Percentiles rank a stretch among this genome's conserved stretches.
phyloP scores from a whole-genome alignment of 2,113 vertebrate genomes.

The Carlito syrichta region DNA sequence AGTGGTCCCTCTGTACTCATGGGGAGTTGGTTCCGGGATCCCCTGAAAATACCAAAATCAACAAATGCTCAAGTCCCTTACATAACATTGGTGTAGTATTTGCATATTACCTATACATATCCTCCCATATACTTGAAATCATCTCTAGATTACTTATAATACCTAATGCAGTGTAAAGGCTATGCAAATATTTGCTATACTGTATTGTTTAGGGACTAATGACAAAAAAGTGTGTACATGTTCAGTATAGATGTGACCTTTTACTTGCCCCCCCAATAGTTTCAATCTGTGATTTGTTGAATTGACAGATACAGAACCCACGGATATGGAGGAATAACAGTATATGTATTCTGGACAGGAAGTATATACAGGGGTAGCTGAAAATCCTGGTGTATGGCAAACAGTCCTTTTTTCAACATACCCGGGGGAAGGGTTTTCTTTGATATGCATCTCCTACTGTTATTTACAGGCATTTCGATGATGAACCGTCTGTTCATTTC shows the following conservation, averaged over 20 bases:
- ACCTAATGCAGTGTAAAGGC: not conserved
- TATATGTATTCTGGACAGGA: not conserved
- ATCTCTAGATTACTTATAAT: not conserved
- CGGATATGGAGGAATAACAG: not conserved
- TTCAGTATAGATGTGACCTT: not conserved
- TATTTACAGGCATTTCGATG: not conserved
- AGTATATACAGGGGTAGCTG: not conserved
- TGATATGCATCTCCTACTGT: not conserved
- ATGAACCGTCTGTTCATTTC: slow-evolving; percentile 24
- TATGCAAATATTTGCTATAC: not conserved
- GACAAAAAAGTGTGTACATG: not conserved
- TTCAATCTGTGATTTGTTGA: not conserved
- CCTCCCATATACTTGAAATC: not conserved
- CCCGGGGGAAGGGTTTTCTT: not conserved
- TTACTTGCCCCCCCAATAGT: not conserved
- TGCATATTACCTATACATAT: not conserved
- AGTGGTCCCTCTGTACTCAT: not conserved
- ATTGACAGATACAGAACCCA: not conserved
- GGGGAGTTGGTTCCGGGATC: not conserved
- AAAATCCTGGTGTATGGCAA: not conserved
- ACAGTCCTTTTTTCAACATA: not conserved
- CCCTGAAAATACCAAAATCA: not conserved
- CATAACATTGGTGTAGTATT: not conserved
- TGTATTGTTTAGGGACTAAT: not conserved
- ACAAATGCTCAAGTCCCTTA: not conserved